A percentile compares a stretch with the other conserved stretches of the same genome.
These are phyloP conservation scores for Oconnorella tubifera DNA, from an alignment of 2,888 invertebrate genomes.

Conservation along the genomic window DNA sequence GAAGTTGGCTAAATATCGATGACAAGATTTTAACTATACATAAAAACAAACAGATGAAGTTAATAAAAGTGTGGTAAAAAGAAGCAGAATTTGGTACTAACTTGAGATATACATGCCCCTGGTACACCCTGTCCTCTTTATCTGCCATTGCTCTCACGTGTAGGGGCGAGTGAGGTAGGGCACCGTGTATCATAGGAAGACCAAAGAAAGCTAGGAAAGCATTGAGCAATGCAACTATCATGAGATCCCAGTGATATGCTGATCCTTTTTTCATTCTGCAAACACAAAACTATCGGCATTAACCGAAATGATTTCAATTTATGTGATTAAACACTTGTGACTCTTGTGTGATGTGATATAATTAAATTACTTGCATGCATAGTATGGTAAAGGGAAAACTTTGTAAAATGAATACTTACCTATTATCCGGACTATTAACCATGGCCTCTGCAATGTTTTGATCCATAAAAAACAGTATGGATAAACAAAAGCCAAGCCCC, in stretches of 20 bases:
- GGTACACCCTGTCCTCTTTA: slow-evolving; percentile 63
- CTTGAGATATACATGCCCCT: slow-evolving; percentile 65
- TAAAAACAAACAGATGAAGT: too few species aligned
- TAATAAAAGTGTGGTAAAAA: too few species aligned
- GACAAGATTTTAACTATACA: too few species aligned
- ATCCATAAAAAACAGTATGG: slow-evolving; percentile 65
- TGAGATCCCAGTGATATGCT: slow-evolving; percentile 63
- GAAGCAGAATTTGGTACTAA: too few species aligned
- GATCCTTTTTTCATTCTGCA: slow-evolving; percentile 63
- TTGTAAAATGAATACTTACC: too few species aligned
- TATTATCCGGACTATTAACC: slow-evolving; percentile 64
- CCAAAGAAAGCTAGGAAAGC: slow-evolving; percentile 61
- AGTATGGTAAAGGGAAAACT: too few species aligned
- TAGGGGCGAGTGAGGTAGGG: slow-evolving; percentile 64
- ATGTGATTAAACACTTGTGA: too few species aligned
- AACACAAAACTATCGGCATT: neutral
- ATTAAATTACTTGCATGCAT: too few species aligned
- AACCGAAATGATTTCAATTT: too few species aligned
- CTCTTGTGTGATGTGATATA: too few species aligned
- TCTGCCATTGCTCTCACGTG: slow-evolving; percentile 65
- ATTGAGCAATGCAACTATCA: slow-evolving; percentile 63
- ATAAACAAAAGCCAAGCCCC: slow-evolving; percentile 63
- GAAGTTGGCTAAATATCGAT: too few species aligned
- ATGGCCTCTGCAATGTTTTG: slow-evolving; percentile 65
- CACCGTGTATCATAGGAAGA: slow-evolving; percentile 64